These are phyloP conservation scores for Centropus unirufus DNA, from an alignment of 2,113 vertebrate species.

Conservation along the genomic window DNA sequence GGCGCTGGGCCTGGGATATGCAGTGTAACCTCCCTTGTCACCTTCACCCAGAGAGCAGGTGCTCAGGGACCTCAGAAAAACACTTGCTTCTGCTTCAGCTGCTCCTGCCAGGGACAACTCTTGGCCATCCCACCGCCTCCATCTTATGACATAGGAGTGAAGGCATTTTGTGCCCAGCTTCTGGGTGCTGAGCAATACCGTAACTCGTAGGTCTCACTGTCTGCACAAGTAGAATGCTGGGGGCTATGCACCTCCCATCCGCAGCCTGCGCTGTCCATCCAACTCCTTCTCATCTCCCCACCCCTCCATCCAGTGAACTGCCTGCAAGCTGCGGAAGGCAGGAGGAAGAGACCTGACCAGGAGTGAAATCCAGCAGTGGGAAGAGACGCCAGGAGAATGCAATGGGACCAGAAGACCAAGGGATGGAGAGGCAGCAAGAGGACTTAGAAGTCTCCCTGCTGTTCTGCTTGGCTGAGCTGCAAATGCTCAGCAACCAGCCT, in stretches of 20 bases:
- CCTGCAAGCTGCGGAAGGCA: neutral
- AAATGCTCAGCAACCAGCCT: neutral
- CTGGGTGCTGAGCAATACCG: accelerated
- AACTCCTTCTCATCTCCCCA: neutral
- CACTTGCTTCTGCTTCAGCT: neutral
- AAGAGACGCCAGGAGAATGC: neutral
- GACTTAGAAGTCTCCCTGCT: neutral
- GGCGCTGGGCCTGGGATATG: neutral
- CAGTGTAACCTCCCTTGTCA: neutral
- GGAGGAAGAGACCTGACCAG: neutral
- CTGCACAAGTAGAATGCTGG: neutral
- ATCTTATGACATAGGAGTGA: neutral
- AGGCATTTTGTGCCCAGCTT: neutral
- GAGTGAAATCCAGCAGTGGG: neutral
- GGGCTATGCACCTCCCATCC: neutral
- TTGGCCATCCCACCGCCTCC: neutral
- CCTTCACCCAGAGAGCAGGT: neutral
- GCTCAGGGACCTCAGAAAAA: neutral
- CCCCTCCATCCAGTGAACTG: neutral
- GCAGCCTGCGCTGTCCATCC: neutral
- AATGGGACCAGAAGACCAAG: neutral
- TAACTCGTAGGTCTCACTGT: neutral
- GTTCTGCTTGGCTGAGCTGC: neutral
- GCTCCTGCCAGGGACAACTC: neutral
- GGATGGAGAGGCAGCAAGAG: neutral